Evolutionary conservation across 2,888 invertebrate species (phyloP).

Genomic region (Drosophila flavopinicola): DNA sequence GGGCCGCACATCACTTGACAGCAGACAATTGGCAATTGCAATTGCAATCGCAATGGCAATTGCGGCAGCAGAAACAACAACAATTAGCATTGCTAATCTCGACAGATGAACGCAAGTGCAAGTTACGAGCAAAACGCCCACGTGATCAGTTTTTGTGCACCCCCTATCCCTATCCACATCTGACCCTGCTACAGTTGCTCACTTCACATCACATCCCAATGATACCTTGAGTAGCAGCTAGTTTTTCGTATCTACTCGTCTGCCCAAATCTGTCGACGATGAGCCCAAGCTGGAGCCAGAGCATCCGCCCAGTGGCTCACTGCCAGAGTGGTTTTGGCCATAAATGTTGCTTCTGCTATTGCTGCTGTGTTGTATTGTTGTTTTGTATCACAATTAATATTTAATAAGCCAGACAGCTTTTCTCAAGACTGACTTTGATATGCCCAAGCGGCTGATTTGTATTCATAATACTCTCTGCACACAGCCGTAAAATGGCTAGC

Average conservation of each 20-base stretch:
- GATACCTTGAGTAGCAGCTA: slow-evolving; percentile 41
- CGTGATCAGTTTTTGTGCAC: slow-evolving; percentile 21
- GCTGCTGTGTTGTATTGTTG: slow-evolving; percentile 39
- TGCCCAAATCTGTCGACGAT: slow-evolving; percentile 64
- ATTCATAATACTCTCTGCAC: slow-evolving; percentile 7
- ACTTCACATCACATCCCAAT: slow-evolving; percentile 13
- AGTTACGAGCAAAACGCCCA: slow-evolving; percentile 48
- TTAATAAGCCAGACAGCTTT: slow-evolving; percentile 68
- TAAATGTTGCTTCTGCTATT: slow-evolving; percentile 59
- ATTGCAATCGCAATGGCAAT: slow-evolving; percentile 30
- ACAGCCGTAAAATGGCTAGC: slow-evolving; percentile 7
- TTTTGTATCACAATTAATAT: slow-evolving; percentile 74
- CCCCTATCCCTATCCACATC: slow-evolving; percentile 1
- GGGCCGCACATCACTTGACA: slow-evolving; percentile 61
- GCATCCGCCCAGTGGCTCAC: slow-evolving; percentile 73
- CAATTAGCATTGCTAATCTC: slow-evolving; percentile 76
- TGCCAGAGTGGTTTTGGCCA: slow-evolving; percentile 70
- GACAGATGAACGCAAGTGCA: slow-evolving; percentile 50
- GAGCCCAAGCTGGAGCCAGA: slow-evolving; percentile 14
- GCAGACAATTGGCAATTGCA: slow-evolving; percentile 40
- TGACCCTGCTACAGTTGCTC: too few species aligned
- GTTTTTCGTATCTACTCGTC: slow-evolving; percentile 59
- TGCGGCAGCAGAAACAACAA: slow-evolving; percentile 25
- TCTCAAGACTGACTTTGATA: slow-evolving; percentile 39
- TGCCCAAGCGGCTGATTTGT: slow-evolving; percentile 24